A percentile compares a stretch with the other conserved stretches of the same genome.
Evolutionary conservation across 2,888 invertebrate species (phyloP).

Genomic region (Diogma glabrata): DNA sequence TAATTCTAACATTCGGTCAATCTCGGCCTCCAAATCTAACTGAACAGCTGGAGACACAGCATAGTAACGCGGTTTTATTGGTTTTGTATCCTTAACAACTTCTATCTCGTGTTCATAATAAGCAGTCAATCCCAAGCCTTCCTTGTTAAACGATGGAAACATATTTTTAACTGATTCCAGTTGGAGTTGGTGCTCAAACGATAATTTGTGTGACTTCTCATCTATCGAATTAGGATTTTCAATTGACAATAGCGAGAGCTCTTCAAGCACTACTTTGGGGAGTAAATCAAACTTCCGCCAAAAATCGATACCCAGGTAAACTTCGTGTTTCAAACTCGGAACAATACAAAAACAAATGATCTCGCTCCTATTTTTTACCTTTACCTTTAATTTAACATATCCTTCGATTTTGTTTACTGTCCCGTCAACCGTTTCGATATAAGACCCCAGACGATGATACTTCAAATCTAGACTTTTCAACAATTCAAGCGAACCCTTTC

Average conservation of each 20-base stretch:
- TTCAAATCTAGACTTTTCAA: neutral
- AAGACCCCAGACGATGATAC: neutral
- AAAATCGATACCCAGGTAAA: too few species aligned
- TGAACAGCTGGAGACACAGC: neutral
- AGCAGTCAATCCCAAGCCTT: neutral
- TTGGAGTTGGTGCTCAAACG: neutral
- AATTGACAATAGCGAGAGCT: too few species aligned
- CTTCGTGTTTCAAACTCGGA: too few species aligned
- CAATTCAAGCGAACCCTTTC: too few species aligned
- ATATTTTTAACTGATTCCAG: neutral
- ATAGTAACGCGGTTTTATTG: too few species aligned
- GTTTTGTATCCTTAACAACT: neutral
- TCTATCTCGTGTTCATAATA: neutral
- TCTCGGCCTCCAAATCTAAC: neutral
- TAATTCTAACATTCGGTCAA: neutral
- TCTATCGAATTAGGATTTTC: too few species aligned
- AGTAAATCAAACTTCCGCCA: too few species aligned
- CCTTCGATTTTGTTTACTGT: neutral
- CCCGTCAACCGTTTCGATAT: neutral
- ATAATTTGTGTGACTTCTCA: too few species aligned
- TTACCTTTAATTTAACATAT: neutral
- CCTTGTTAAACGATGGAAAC: neutral
- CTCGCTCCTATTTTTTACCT: neutral
- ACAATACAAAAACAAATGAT: neutral
- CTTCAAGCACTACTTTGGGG: too few species aligned